These are phyloP conservation scores for Drosophila picticornis DNA, from an alignment of 2,888 invertebrate species.

Conservation along the genomic window DNA sequence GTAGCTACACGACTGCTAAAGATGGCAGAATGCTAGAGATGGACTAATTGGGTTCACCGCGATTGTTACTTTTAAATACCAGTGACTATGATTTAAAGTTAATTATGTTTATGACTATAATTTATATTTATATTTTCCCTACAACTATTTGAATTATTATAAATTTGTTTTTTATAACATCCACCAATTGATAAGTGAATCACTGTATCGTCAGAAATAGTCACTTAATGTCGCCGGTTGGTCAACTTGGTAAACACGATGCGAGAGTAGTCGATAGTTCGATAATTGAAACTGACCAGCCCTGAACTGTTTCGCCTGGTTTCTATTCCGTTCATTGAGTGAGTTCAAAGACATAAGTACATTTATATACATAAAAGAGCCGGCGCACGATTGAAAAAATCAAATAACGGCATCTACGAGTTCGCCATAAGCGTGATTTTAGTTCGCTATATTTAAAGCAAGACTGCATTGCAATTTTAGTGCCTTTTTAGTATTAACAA, in stretches of 20 bases:
- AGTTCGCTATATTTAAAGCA: slow-evolving; percentile 44
- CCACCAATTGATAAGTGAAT: background rate
- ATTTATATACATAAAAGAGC: slow-evolving; percentile 9
- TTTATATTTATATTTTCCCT: background rate
- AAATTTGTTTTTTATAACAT: background rate
- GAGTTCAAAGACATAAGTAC: slow-evolving; percentile 15
- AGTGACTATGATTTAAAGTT: background rate
- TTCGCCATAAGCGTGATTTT: slow-evolving; percentile 68
- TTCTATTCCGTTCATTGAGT: slow-evolving; percentile 4
- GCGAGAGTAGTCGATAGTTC: slow-evolving; percentile 3
- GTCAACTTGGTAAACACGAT: background rate
- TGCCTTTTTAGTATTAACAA: slow-evolving; percentile 21
- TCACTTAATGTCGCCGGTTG: background rate
- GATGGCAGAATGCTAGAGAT: slow-evolving; percentile 36
- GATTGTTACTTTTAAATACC: background rate
- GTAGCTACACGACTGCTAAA: slow-evolving; percentile 37
- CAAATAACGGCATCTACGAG: slow-evolving; percentile 62
- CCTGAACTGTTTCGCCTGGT: slow-evolving; percentile 13
- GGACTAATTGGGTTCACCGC: background rate
- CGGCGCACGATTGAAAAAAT: slow-evolving; percentile 50
- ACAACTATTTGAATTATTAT: background rate
- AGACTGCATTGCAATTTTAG: slow-evolving; percentile 21
- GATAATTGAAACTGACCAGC: background rate
- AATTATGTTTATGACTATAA: background rate
- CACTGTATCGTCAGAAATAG: background rate